These are phyloP conservation scores for Felis catus DNA, from an alignment of 2,113 vertebrate species.

Conservation along the genomic window DNA sequence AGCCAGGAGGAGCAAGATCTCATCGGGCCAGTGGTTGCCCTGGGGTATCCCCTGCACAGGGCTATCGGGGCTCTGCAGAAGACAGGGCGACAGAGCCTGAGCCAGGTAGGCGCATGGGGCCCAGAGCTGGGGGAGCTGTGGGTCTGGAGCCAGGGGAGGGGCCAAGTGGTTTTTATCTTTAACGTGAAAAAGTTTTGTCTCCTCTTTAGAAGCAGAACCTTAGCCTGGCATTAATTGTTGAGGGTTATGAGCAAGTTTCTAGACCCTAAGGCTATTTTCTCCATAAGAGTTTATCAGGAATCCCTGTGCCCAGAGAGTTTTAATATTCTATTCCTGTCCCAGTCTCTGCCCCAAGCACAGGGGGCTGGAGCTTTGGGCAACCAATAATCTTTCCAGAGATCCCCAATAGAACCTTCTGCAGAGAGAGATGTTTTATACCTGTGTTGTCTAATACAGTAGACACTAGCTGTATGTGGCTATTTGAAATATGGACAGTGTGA, in stretches of 20 bases:
- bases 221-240: neutral
- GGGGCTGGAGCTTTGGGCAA: neutral
- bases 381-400: neutral
- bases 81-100: conserved; percentile 89
- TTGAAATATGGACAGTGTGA: conserved; percentile 5
- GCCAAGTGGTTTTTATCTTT: neutral
- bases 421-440: neutral
- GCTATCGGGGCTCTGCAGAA: conserved; percentile 95
- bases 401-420: neutral
- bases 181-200: neutral
- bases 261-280: neutral
- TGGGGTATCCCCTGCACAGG: conserved; percentile 90
- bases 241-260: neutral
- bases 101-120: conserved; percentile 86
- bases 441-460: neutral
- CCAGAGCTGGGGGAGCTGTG: neutral
- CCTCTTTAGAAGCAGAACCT: conserved; percentile 10
- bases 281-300: neutral
- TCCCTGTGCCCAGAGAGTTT: neutral
- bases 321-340: neutral
- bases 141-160: neutral
- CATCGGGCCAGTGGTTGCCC: conserved; percentile 87
- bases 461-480: neutral
- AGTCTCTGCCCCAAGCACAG: neutral
- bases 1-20: conserved; percentile 93